A percentile compares a stretch with the other conserved stretches of the same genome.
These are phyloP conservation scores for Macroteleia sp. DNA, from an alignment of 2,888 invertebrate genomes.

Conservation along the genomic window DNA sequence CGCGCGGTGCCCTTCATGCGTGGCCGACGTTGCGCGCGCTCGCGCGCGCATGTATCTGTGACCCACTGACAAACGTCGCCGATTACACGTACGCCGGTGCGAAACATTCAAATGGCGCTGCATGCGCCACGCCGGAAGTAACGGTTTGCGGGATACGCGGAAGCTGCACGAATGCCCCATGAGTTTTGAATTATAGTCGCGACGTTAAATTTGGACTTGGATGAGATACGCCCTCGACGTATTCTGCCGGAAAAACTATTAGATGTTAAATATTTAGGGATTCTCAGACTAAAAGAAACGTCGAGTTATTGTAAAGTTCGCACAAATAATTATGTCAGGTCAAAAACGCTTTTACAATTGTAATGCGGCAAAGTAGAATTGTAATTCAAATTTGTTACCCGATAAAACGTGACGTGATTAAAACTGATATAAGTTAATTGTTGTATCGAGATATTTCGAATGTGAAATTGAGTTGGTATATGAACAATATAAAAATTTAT, in stretches of 20 bases:
- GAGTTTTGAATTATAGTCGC: slow-evolving; percentile 23
- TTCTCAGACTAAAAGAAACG: too few species aligned
- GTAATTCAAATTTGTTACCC: too few species aligned
- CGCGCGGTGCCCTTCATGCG: slow-evolving; percentile 36
- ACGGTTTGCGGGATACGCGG: slow-evolving; percentile 44
- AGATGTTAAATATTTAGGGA: background rate
- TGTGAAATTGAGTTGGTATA: too few species aligned
- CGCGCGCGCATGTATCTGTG: slow-evolving; percentile 14
- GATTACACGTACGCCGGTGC: slow-evolving; percentile 35
- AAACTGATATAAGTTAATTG: too few species aligned
- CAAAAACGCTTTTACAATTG: too few species aligned
- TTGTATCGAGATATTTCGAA: too few species aligned
- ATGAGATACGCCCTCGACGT: too few species aligned
- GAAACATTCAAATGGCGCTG: slow-evolving; percentile 35
- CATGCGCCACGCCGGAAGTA: slow-evolving; percentile 38
- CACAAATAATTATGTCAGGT: too few species aligned
- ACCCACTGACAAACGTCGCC: slow-evolving; percentile 36
- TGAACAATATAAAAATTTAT: too few species aligned
- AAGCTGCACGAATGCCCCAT: slow-evolving; percentile 15
- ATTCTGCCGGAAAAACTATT: background rate
- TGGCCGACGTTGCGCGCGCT: slow-evolving; percentile 1
- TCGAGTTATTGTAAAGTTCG: too few species aligned
- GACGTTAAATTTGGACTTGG: slow-evolving; percentile 12
- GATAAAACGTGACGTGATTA: too few species aligned
- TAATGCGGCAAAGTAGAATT: too few species aligned